Evolutionary conservation across 2,888 invertebrate genomes (phyloP).

Genomic region (Drosophila kambysellisi): DNA sequence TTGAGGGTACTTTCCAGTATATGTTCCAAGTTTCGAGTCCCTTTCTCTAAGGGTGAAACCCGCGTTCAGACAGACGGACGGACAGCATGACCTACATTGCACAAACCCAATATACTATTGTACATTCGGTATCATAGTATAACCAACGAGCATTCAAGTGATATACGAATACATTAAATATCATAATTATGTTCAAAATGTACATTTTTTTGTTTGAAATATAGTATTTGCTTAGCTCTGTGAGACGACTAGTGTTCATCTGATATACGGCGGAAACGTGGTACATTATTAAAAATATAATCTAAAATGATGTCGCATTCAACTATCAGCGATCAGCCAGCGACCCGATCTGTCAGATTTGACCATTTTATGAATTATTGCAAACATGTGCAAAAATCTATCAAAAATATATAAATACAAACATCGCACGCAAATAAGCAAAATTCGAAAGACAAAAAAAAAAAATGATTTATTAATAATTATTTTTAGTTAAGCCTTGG

Average conservation of each 20-base stretch:
- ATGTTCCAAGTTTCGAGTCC: no score
- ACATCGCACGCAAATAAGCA: constrained; percentile 36
- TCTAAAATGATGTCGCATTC: constrained; percentile 19
- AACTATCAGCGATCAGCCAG: constrained; percentile 17
- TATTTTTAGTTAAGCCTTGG: constrained; percentile 24
- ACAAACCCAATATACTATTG: no score
- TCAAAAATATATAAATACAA: constrained; percentile 43
- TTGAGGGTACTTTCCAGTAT: no score
- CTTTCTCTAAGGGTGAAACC: no score
- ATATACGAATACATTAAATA: neutral
- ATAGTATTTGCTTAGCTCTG: neutral
- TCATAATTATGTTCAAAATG: neutral
- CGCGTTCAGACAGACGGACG: no score
- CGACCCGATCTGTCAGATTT: constrained; percentile 61
- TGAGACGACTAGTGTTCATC: neutral
- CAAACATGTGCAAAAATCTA: constrained; percentile 77
- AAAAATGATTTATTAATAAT: constrained; percentile 68
- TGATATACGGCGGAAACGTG: neutral
- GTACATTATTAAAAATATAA: neutral
- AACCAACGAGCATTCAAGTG: neutral
- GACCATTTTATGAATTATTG: constrained; percentile 58
- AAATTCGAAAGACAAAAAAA: constrained; percentile 57
- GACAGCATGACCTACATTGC: no score
- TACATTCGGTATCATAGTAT: no score
- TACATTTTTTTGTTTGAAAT: neutral